Conservation (phyloP, 1,140 invertebrate species). For the Melipona quadrifasciata region DNA sequence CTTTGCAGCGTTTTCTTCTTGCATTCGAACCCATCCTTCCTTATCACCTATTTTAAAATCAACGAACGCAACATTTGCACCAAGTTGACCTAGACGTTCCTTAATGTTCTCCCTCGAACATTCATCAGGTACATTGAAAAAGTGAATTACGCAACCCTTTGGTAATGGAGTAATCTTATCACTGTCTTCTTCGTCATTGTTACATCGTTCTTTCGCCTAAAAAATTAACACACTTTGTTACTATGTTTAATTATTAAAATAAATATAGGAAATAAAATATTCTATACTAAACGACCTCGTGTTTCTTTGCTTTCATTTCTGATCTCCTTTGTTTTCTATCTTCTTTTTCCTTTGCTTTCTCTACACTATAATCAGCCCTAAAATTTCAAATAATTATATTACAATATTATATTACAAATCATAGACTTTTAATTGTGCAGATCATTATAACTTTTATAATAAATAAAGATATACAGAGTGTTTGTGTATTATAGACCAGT, state of each 20-base stretch:
- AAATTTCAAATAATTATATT: slow-evolving; percentile 45
- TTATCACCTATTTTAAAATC: slow-evolving; percentile 88
- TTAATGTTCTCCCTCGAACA: slow-evolving; percentile 88
- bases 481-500: no score
- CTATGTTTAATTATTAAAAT: background rate
- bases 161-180: slow-evolving; percentile 82
- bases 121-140: slow-evolving; percentile 85
- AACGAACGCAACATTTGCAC: slow-evolving; percentile 87
- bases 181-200: slow-evolving; percentile 73
- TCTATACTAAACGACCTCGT: slow-evolving; percentile 55
- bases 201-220: slow-evolving; percentile 55
- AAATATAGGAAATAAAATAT: slow-evolving; percentile 31
- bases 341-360: slow-evolving; percentile 87
- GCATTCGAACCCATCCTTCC: slow-evolving; percentile 87
- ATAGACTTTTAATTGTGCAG: no score
- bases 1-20: slow-evolving; percentile 87
- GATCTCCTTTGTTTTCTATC: slow-evolving; percentile 83
- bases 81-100: slow-evolving; percentile 84
- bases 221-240: background rate
- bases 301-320: slow-evolving; percentile 76
- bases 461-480: background rate
- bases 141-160: slow-evolving; percentile 87
- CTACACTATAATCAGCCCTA: slow-evolving; percentile 85
- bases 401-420: slow-evolving; percentile 6
- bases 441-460: background rate